A percentile compares a stretch with the other conserved stretches of the same genome.
These are phyloP conservation scores for Mohoua ochrocephala DNA, from an alignment of 2,113 vertebrate genomes.

Conservation along the genomic window DNA sequence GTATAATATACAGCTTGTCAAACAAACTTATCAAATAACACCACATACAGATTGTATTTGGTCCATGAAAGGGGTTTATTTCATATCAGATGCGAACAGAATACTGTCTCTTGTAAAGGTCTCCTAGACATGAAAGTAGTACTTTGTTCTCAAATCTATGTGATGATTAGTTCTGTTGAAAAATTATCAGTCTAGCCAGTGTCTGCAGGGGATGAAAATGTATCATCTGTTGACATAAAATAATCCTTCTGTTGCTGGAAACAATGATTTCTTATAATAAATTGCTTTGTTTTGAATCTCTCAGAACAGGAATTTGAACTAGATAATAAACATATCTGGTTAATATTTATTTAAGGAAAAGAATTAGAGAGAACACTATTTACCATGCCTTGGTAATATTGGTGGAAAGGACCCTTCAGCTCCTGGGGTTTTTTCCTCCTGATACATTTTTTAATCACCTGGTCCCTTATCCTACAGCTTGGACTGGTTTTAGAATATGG, in stretches of 20 bases:
- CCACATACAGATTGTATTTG: not conserved
- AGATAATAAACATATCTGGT: not conserved
- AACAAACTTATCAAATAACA: not conserved
- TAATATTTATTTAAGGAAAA: not conserved
- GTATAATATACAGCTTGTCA: not conserved
- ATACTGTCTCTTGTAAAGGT: not conserved
- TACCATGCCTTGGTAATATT: fast-evolving
- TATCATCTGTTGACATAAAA: not conserved
- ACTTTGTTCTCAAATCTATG: not conserved
- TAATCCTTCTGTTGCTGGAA: not conserved
- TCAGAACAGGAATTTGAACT: not conserved
- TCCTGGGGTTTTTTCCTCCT: not conserved
- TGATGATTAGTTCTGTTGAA: not conserved
- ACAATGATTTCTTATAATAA: not conserved
- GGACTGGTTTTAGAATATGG: not conserved
- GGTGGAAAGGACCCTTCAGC: not conserved
- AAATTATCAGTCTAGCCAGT: not conserved
- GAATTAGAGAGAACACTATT: not conserved
- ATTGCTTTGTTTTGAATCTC: not conserved
- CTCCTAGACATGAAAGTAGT: not conserved
- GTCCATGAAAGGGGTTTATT: not conserved
- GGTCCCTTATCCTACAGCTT: not conserved
- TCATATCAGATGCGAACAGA: not conserved
- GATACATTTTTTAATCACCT: not conserved
- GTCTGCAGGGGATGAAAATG: not conserved